Percentiles rank a stretch among this genome's conserved stretches.
Evolutionary conservation across 2,113 vertebrate species (phyloP).

Genomic region (Otocyon megalotis): DNA sequence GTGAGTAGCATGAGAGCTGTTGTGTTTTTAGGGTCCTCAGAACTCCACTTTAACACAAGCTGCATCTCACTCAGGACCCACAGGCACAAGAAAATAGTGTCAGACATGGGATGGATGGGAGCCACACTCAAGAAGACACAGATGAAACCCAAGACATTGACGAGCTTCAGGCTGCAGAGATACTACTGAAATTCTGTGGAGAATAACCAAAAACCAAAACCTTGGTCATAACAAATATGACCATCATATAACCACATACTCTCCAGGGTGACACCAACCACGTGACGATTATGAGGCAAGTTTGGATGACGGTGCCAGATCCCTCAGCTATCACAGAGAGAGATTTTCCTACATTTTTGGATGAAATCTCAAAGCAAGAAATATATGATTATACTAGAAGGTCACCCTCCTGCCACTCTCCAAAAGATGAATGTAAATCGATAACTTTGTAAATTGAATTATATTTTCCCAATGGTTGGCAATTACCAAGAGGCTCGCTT

Average conservation of each 20-base stretch:
- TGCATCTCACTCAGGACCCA: background rate
- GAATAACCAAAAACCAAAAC: background rate
- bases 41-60: background rate
- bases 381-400: background rate
- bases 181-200: background rate
- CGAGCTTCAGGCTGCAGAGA: background rate
- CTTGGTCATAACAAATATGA: background rate
- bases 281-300: background rate
- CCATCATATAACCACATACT: background rate
- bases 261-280: background rate
- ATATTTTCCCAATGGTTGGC: background rate
- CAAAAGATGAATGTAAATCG: slow-evolving; percentile 7
- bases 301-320: background rate
- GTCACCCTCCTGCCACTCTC: slow-evolving; percentile 14
- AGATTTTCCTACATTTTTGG: background rate
- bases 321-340: background rate
- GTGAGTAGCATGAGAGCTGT: too few relatives aligned
- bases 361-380: slow-evolving; percentile 50
- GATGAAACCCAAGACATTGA: background rate
- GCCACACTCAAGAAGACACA: background rate
- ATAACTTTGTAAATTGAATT: slow-evolving; percentile 26
- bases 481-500: background rate
- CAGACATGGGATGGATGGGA: background rate
- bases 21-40: background rate
- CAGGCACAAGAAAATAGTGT: background rate